Evolutionary conservation across 2,113 vertebrate species (phyloP).

Genomic region (Uria lomvia): DNA sequence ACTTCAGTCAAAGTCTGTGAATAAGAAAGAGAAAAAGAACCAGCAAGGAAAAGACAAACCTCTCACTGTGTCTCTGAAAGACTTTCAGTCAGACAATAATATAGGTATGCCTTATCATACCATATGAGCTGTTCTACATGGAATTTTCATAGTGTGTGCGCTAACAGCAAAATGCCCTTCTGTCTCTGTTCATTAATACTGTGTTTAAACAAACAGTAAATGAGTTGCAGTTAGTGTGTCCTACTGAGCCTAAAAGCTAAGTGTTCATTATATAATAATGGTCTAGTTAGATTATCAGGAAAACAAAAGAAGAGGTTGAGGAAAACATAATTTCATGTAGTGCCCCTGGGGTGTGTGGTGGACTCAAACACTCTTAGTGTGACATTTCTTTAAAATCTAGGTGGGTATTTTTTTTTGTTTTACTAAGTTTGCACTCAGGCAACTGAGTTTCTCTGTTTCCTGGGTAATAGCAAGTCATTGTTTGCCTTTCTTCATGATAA

Average conservation of each 20-base stretch:
- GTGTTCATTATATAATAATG: neutral
- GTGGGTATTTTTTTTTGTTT: neutral
- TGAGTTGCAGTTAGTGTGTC: neutral
- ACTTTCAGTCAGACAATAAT: slow-evolving; percentile 87
- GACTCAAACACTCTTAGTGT: neutral
- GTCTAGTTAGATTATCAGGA: neutral
- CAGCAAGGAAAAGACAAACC: slow-evolving; percentile 91
- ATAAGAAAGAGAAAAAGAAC: slow-evolving; percentile 90
- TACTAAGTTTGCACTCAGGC: neutral
- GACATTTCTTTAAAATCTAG: neutral
- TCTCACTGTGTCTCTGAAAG: slow-evolving; percentile 87
- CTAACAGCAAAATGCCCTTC: neutral
- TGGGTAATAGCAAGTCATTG: neutral
- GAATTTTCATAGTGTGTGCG: neutral
- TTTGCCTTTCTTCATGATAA: neutral
- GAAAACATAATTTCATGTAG: neutral
- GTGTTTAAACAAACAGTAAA: neutral
- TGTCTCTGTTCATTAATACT: neutral
- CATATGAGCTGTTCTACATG: neutral
- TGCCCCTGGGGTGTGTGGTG: neutral
- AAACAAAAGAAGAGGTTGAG: neutral
- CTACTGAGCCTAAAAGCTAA: neutral
- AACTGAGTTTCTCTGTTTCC: neutral
- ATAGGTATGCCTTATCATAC: slow-evolving; percentile 28
- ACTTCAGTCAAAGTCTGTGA: slow-evolving; percentile 78